phyloP scores from a whole-genome alignment of 2,888 invertebrate species.

The Tenthredo livida region DNA sequence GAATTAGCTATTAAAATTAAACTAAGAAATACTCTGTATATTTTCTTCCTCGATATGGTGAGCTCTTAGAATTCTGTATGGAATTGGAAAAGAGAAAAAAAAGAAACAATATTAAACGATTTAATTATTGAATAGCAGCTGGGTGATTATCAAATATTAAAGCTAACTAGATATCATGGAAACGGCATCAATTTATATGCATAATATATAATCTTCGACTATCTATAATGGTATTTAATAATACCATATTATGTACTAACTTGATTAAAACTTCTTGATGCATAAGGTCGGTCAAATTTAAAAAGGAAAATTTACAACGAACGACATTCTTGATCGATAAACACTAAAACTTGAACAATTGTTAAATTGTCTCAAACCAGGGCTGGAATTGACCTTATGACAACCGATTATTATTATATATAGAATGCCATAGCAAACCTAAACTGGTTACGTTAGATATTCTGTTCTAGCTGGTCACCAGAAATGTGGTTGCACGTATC shows the following conservation, averaged over 20 bases:
- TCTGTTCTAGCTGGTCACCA: conserved; percentile 70
- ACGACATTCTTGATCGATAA: conserved; percentile 41
- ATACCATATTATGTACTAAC: conserved; percentile 20
- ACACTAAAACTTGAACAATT: conserved; percentile 49
- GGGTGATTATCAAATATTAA: not conserved
- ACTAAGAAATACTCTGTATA: conserved; percentile 41
- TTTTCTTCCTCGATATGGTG: conserved; percentile 29
- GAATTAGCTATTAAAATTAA: conserved; percentile 39
- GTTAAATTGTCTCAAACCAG: conserved; percentile 20
- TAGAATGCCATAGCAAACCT: conserved; percentile 53
- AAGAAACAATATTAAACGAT: conserved; percentile 29
- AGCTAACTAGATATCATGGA: conserved; percentile 19
- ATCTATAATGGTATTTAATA: conserved; percentile 22
- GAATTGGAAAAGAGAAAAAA: conserved; percentile 42
- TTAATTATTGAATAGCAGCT: not conserved
- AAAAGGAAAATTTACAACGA: conserved; percentile 49
- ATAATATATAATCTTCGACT: conserved; percentile 29
- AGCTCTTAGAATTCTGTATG: conserved; percentile 34
- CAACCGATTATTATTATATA: conserved; percentile 40
- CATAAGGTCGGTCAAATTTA: conserved; percentile 37
- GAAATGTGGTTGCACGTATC: conserved; percentile 76
- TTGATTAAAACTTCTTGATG: conserved; percentile 42
- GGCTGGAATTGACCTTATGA: conserved; percentile 28
- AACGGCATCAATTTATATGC: conserved; percentile 35
- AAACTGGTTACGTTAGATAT: conserved; percentile 49